Evolutionary conservation across 2,113 vertebrate species (phyloP).

Genomic region (Laticauda laticaudata): DNA sequence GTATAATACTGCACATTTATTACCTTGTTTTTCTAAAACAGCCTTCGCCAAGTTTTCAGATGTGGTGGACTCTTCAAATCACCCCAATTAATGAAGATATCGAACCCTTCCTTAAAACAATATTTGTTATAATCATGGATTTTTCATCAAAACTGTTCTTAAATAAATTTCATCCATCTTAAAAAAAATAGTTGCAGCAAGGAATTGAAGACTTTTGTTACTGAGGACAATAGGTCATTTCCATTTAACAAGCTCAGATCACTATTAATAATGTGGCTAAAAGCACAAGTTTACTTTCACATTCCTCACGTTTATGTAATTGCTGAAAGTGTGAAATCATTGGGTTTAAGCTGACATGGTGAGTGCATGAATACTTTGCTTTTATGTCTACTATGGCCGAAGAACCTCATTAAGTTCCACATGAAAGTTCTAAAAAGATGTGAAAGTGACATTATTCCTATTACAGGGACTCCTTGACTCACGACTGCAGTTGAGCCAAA

Average conservation of each 20-base stretch:
- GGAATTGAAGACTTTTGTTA: slow-evolving; percentile 26
- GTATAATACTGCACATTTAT: background rate
- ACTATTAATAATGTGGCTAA: background rate
- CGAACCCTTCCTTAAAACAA: background rate
- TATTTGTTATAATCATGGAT: slow-evolving; percentile 36
- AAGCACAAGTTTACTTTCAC: background rate
- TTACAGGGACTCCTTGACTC: background rate
- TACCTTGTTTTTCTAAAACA: background rate
- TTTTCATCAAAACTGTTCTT: slow-evolving; percentile 36
- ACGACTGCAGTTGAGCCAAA: background rate
- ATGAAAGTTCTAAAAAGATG: slow-evolving; percentile 17
- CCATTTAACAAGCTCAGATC: slow-evolving; percentile 35
- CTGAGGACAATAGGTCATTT: slow-evolving; percentile 44
- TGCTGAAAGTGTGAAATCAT: slow-evolving; percentile 33
- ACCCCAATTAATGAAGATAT: slow-evolving; percentile 31
- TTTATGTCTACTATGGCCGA: slow-evolving; percentile 1
- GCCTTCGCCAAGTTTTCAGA: background rate
- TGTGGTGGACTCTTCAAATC: slow-evolving; percentile 4
- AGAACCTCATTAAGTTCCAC: slow-evolving; percentile 15
- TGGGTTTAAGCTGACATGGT: slow-evolving; percentile 20
- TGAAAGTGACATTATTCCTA: slow-evolving; percentile 2
- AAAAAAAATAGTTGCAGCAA: slow-evolving; percentile 27
- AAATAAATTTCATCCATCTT: slow-evolving; percentile 41
- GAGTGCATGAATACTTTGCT: slow-evolving; percentile 14
- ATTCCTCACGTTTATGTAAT: slow-evolving; percentile 51